Evolutionary conservation across 2,797 vertebrate genomes (phyloP).

Genomic region (Sebastes glaucus): DNA sequence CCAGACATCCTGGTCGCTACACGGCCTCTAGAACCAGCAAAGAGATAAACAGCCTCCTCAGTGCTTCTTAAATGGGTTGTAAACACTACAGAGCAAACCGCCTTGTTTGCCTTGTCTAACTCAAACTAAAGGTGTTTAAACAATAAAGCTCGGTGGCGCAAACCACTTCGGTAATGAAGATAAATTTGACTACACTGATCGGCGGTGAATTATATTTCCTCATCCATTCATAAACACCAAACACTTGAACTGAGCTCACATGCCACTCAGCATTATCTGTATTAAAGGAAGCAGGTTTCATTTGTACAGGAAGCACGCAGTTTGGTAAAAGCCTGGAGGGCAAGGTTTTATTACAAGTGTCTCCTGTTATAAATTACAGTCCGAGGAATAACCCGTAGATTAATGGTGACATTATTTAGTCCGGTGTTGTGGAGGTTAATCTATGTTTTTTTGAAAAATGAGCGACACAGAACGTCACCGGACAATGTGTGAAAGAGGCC

Average conservation of each 20-base stretch:
- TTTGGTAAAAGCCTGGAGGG: constrained; percentile 47
- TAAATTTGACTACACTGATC: background rate
- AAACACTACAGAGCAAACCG: constrained; percentile 46
- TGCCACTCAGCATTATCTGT: constrained; percentile 49
- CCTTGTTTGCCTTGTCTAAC: constrained; percentile 33
- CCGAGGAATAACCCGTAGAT: constrained; percentile 37
- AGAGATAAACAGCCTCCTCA: constrained; percentile 61
- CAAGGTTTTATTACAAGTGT: constrained; percentile 70
- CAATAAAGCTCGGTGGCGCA: constrained; percentile 14
- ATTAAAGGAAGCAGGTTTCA: constrained; percentile 73
- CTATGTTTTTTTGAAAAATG: constrained; percentile 16
- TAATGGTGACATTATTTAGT: constrained; percentile 49
- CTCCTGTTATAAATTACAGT: constrained; percentile 76
- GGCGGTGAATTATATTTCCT: background rate
- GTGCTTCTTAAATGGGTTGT: constrained; percentile 40
- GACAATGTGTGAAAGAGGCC: constrained; percentile 38
- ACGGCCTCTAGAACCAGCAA: constrained; percentile 35
- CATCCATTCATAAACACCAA: background rate
- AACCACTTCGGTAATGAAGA: background rate
- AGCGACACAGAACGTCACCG: constrained; percentile 22
- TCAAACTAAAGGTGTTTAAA: constrained; percentile 25
- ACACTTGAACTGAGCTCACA: constrained; percentile 9
- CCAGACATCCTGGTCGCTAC: constrained; percentile 59
- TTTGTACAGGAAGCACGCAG: constrained; percentile 55
- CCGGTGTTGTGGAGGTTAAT: constrained; percentile 35